A percentile compares a stretch with the other conserved stretches of the same genome.
Evolutionary conservation across 2,113 vertebrate genomes (phyloP).

Genomic region (Laticauda colubrina): DNA sequence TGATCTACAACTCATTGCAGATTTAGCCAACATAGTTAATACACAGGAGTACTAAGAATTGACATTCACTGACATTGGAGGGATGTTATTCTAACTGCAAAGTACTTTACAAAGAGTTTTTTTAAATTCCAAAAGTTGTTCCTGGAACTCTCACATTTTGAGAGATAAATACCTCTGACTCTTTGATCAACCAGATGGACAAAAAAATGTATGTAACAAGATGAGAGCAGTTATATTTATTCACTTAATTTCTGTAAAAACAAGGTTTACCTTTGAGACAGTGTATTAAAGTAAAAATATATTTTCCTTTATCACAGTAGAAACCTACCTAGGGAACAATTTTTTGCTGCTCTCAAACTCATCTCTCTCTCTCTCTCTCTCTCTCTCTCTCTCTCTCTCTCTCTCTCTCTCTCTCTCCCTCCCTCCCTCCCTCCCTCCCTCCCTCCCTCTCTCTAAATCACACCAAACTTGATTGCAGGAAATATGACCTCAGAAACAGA

Average conservation of each 20-base stretch:
- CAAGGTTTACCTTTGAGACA: neutral
- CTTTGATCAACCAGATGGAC: neutral
- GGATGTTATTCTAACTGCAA: neutral
- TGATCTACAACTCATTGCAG: neutral
- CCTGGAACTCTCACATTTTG: neutral
- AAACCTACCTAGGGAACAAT: neutral
- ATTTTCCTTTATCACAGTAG: neutral
- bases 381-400: too few relatives aligned
- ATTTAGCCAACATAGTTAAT: neutral
- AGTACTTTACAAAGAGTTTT: neutral
- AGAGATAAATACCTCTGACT: neutral
- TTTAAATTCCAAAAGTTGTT: neutral
- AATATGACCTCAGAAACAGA: too few relatives aligned
- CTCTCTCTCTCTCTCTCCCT: too few relatives aligned
- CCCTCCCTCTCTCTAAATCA: too few relatives aligned
- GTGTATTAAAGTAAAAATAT: neutral
- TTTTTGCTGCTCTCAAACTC: neutral
- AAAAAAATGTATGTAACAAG: neutral
- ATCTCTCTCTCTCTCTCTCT: too few relatives aligned
- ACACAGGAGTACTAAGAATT: neutral
- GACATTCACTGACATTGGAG: neutral
- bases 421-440: too few relatives aligned
- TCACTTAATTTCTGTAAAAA: neutral
- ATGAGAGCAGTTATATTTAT: neutral
- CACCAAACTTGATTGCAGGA: too few relatives aligned